Conservation (phyloP, 1,140 invertebrate species). For the Melanaphis sacchari region DNA sequence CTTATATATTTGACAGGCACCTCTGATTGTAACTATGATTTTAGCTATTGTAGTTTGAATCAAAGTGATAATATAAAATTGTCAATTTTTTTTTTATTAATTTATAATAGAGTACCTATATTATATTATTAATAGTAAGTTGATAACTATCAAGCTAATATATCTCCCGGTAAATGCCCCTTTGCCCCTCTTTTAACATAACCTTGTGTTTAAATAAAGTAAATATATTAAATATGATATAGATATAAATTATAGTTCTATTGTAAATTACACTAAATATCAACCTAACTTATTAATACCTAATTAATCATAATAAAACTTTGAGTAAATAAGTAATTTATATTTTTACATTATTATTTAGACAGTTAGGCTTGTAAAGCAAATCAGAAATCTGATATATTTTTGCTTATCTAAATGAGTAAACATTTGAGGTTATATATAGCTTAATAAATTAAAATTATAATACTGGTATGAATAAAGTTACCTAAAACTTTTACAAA, state of each 20-base stretch:
- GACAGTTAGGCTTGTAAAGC: background rate
- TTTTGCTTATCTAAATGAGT: background rate
- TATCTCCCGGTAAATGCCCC: background rate
- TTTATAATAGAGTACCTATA: background rate
- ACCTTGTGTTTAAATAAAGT: background rate
- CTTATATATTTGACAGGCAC: too few species aligned
- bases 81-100: background rate
- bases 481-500: background rate
- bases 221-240: too few species aligned
- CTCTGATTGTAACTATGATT: too few species aligned
- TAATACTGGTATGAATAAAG: background rate
- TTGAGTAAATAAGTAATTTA: background rate
- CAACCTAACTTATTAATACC: too few species aligned
- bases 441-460: background rate
- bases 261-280: too few species aligned
- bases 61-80: background rate
- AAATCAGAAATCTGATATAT: background rate
- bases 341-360: background rate
- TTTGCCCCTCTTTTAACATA: background rate
- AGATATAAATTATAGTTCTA: too few species aligned
- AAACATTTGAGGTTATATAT: background rate
- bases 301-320: too few species aligned
- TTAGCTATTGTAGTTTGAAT: too few species aligned
- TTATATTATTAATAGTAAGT: background rate
- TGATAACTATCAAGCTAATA: background rate